phyloP scores from a whole-genome alignment of 1,140 invertebrate genomes.

The Trypoxylus dichotomus region DNA sequence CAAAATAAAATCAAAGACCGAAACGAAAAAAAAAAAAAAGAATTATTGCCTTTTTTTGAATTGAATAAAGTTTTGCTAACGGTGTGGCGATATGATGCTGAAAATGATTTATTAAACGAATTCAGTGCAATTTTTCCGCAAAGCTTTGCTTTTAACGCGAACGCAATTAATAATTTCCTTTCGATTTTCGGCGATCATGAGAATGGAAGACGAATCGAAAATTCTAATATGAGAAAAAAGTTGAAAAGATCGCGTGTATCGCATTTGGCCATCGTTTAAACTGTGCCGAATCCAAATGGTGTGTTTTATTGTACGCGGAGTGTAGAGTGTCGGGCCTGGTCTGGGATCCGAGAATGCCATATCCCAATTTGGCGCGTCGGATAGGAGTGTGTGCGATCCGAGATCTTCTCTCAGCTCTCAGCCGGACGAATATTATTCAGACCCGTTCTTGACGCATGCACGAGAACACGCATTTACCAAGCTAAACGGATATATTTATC shows the following conservation, averaged over 20 bases:
- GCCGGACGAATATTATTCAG: slow-evolving; percentile 13
- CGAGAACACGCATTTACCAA: slow-evolving; percentile 12
- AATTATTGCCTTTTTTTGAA: not conserved
- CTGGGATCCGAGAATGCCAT: slow-evolving; percentile 44
- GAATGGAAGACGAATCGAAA: not conserved
- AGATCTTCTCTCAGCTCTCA: slow-evolving; percentile 18
- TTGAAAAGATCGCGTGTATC: not conserved
- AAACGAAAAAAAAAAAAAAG: not conserved
- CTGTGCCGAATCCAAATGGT: not conserved
- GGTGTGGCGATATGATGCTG: not conserved
- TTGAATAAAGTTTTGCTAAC: not conserved
- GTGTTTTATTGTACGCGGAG: slow-evolving; percentile 23
- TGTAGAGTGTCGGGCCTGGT: slow-evolving; percentile 40
- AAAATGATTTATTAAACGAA: not conserved
- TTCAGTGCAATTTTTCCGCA: not conserved
- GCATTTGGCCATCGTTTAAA: not conserved
- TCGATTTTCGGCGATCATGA: not conserved
- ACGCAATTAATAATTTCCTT: not conserved
- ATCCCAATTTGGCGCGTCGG: slow-evolving; percentile 49
- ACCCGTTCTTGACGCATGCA: slow-evolving; percentile 6
- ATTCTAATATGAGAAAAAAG: not conserved
- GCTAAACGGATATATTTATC: slow-evolving; percentile 23
- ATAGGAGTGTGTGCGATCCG: slow-evolving; percentile 14
- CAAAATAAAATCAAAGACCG: not conserved
- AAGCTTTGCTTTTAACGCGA: not conserved